Evolutionary conservation across 1,140 invertebrate species (phyloP).

Genomic region (Drosophila lacertosa): DNA sequence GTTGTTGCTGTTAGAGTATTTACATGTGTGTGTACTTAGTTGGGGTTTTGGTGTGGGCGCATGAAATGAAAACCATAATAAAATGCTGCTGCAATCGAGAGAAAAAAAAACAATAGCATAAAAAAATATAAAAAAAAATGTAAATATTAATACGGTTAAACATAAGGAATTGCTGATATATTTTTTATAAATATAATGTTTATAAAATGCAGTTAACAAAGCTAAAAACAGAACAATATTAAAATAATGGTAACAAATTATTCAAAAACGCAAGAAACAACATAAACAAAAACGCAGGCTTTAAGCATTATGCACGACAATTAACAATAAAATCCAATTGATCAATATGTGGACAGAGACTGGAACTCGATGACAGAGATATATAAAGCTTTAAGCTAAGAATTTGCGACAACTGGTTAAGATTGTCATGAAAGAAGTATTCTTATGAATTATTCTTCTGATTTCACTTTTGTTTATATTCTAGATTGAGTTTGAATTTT

Average conservation of each 20-base stretch:
- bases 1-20: constrained; percentile 12
- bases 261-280: constrained; percentile 6
- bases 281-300: neutral
- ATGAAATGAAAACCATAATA: constrained; percentile 28
- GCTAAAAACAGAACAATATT: constrained; percentile 1
- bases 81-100: constrained; percentile 36
- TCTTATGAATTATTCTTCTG: too few relatives aligned
- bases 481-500: too few relatives aligned
- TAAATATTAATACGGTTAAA: constrained; percentile 6
- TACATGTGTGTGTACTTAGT: constrained; percentile 25
- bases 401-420: too few relatives aligned
- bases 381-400: too few relatives aligned
- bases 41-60: constrained; percentile 6
- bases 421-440: too few relatives aligned
- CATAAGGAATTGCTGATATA: constrained; percentile 1
- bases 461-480: too few relatives aligned
- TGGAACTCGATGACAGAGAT: too few relatives aligned
- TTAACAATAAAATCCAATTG: too few relatives aligned
- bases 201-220: constrained; percentile 20
- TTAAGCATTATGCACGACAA: constrained; percentile 9
- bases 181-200: neutral
- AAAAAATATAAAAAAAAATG: constrained; percentile 13
- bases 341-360: too few relatives aligned
- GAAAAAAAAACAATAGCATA: constrained; percentile 11
- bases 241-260: neutral